Percentiles rank a stretch among this genome's conserved stretches.
Evolutionary conservation across 1,140 invertebrate genomes (phyloP).

Genomic region (Archivesica marissinica): DNA sequence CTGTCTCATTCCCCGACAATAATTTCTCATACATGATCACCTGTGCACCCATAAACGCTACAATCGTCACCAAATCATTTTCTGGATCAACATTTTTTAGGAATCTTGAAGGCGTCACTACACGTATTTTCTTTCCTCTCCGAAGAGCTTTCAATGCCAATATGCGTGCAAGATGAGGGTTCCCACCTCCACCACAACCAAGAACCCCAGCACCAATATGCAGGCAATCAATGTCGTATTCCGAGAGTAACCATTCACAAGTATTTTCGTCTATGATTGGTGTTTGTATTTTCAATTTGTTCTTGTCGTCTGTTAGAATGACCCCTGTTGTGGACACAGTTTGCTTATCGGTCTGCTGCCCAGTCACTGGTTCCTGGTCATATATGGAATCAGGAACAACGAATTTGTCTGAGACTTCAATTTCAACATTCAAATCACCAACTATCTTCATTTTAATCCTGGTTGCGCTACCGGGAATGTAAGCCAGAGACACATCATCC

Average conservation of each 20-base stretch:
- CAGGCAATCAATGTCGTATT: constrained; percentile 79
- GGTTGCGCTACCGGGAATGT: constrained; percentile 75
- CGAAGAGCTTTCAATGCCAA: constrained; percentile 65
- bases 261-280: constrained; percentile 64
- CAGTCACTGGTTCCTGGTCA: not conserved
- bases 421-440: constrained; percentile 66
- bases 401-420: constrained; percentile 14
- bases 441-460: constrained; percentile 74
- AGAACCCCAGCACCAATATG: constrained; percentile 78
- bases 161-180: constrained; percentile 73
- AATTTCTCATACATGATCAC: constrained; percentile 73
- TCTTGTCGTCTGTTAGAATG: constrained; percentile 6
- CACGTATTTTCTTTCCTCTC: constrained; percentile 75
- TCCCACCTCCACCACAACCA: constrained; percentile 80
- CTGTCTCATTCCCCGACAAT: constrained; percentile 68
- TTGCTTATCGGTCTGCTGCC: constrained; percentile 46
- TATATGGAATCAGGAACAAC: constrained; percentile 46
- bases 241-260: constrained; percentile 77
- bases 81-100: constrained; percentile 61
- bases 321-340: constrained; percentile 54
- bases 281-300: constrained; percentile 36
- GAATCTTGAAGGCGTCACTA: constrained; percentile 69
- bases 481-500: constrained; percentile 71
- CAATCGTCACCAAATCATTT: constrained; percentile 67
- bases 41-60: constrained; percentile 78